Conservation (phyloP, 2,113 vertebrate species). For the Nerophis ophidion region DNA sequence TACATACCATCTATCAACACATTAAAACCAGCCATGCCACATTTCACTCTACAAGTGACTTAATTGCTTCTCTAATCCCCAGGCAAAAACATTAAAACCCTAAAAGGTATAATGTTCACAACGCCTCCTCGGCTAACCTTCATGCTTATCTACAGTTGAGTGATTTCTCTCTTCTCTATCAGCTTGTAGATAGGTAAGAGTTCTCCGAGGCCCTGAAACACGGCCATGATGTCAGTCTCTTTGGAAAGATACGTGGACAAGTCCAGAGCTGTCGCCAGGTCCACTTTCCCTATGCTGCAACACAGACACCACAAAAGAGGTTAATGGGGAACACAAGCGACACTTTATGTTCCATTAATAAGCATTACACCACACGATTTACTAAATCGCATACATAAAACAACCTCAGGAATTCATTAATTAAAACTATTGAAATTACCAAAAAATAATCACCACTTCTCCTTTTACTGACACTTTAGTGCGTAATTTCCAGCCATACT, state of each 20-base stretch:
- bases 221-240: slow-evolving; percentile 81
- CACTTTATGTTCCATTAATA: neutral
- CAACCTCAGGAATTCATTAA: too few relatives aligned
- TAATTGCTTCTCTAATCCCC: neutral
- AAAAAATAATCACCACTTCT: too few relatives aligned
- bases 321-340: neutral
- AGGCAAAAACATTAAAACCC: neutral
- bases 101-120: neutral
- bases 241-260: slow-evolving; percentile 80
- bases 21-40: too few relatives aligned
- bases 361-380: neutral
- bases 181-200: slow-evolving; percentile 84
- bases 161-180: slow-evolving; percentile 83
- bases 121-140: slow-evolving; percentile 53
- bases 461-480: neutral
- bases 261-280: slow-evolving; percentile 82
- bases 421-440: too few relatives aligned
- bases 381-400: neutral
- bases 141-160: slow-evolving; percentile 72
- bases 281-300: slow-evolving; percentile 74
- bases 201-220: slow-evolving; percentile 80
- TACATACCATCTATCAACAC: too few relatives aligned
- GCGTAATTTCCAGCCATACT: neutral
- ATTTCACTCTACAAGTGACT: neutral
- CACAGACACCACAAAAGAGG: neutral